Base-by-base conservation (phyloP, 2,888 invertebrate genomes). In the Ferdinandea cuprea region DNA sequence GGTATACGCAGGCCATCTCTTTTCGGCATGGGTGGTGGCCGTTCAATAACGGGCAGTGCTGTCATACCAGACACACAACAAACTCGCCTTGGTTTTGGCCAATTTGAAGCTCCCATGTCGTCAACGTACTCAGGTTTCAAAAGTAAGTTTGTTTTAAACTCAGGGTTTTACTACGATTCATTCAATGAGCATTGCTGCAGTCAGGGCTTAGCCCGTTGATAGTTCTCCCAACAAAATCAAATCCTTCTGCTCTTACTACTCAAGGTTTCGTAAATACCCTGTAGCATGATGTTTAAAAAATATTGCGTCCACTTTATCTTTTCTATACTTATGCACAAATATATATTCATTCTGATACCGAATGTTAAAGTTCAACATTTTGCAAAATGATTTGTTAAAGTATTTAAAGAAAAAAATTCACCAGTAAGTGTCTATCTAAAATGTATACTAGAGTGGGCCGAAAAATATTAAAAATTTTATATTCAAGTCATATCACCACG, bases 1-100 rank as follows among this genome's bases (percentile, higher is more conserved):
- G 91, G 90, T 89, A 89, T 91, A 88, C 90, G 91, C 88, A 95
- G 95, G 91, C 95, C 95, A 63, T 94, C 94, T 93, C 94, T 86
- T 94, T 94, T 91, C 93, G 94, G 68, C 72, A 83, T 78, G 83
- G 83, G 77, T 83, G 78, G 83, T 86, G 92, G 92, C 21, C 88
- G 92, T 71, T 92, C 92, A 0, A 93, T 94, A n/a, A 94, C 94
- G 77, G 94, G 94, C 86, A 92, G 91, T 88, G 91, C 91, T 85
- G 89, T 87, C 87, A 48, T 80, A 85, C 78, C 79, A 85, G 66
- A 54, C 65, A 58, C 71, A 63, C 86, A 86, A 73, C 68, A 77
- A 79, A 84, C 68, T 83, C 86, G 69, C 85, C 85, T 66, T 78
- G 86, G 83, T 83, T 86, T 61, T 85, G 87, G 76, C 78, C 88